A percentile compares a stretch with the other conserved stretches of the same genome.
Conservation (phyloP, 1,140 invertebrate species). For the Penaeus japonicus region DNA sequence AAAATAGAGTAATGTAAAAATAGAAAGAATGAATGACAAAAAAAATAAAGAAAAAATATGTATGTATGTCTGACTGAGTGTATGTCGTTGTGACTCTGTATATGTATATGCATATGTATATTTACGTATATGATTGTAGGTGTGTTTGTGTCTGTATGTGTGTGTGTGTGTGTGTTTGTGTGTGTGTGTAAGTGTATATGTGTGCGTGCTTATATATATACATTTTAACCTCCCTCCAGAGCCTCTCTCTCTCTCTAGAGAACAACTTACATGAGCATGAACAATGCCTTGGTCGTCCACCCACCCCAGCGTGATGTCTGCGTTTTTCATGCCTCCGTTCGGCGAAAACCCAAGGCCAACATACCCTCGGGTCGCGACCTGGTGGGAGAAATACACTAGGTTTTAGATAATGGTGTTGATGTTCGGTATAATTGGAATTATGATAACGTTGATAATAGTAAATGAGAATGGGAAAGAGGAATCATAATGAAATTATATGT, state of each 20-base stretch:
- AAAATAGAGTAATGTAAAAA: too few species aligned
- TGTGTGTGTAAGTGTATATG: too few species aligned
- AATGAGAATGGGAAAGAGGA: too few species aligned
- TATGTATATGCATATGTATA: not conserved
- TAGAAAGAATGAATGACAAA: too few species aligned
- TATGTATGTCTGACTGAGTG: too few species aligned
- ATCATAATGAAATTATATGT: too few species aligned
- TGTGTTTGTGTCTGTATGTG: not conserved
- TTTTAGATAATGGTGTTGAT: not conserved
- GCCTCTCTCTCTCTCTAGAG: not conserved
- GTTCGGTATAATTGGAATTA: not conserved
- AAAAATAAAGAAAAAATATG: not conserved
- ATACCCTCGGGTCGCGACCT: slow-evolving; percentile 39
- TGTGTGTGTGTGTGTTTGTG: not conserved
- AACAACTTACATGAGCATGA: slow-evolving; percentile 14
- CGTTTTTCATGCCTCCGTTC: slow-evolving; percentile 38
- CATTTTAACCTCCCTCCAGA: not conserved
- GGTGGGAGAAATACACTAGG: not conserved
- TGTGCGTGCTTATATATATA: not conserved
- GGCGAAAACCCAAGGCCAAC: slow-evolving; percentile 39
- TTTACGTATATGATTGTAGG: not conserved
- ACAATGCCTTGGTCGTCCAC: slow-evolving; percentile 19
- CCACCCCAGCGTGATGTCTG: slow-evolving; percentile 35
- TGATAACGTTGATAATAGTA: too few species aligned
- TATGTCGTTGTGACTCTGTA: not conserved